Evolutionary conservation across 1,140 invertebrate species (phyloP).

Genomic region (Brachionus rotundiformis): DNA sequence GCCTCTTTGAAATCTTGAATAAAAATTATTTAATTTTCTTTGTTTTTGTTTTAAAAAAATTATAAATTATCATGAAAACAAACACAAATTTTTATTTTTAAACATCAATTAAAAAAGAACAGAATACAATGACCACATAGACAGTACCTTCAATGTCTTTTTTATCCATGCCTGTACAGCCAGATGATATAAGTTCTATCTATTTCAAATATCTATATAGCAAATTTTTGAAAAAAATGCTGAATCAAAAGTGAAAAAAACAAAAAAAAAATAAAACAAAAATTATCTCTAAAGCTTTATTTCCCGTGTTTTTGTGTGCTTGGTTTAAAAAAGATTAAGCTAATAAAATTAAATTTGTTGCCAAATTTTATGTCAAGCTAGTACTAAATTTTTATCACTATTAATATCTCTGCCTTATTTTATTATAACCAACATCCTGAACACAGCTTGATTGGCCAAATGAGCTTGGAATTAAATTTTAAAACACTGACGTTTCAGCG

Average conservation of each 20-base stretch:
- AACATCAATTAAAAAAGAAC: neutral
- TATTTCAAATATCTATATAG: no score
- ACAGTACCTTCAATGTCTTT: constrained; percentile 35
- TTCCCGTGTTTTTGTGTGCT: neutral
- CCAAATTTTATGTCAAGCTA: neutral
- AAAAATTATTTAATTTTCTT: neutral
- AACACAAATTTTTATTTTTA: no score
- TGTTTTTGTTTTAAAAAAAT: no score
- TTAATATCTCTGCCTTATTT: neutral
- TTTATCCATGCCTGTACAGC: constrained; percentile 50
- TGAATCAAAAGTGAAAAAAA: neutral
- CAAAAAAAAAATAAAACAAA: neutral
- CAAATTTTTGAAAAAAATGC: no score
- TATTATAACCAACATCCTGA: neutral
- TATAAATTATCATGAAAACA: no score
- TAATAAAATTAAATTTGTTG: neutral
- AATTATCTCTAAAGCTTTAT: neutral
- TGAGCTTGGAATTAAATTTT: neutral
- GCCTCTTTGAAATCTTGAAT: constrained; percentile 48
- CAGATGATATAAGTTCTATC: no score
- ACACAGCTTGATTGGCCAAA: neutral
- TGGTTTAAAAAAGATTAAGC: neutral
- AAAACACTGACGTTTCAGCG: neutral
- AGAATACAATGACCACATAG: neutral
- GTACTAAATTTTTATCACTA: neutral